Percentiles rank a stretch among this genome's conserved stretches.
These are phyloP conservation scores for Catostomus latipinnis DNA, from an alignment of 2,797 vertebrate species.

Conservation along the genomic window DNA sequence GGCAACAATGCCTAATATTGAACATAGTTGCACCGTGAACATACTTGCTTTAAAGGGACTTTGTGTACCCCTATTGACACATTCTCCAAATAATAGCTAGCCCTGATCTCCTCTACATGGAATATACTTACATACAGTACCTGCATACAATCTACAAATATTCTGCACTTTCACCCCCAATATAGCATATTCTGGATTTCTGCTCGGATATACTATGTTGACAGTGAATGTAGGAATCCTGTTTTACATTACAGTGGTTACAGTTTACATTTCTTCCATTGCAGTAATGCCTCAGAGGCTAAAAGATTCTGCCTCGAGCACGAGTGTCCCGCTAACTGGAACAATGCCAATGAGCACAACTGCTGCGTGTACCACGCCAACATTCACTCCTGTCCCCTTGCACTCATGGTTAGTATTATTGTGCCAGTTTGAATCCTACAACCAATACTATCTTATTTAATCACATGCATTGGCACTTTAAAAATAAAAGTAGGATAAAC, in stretches of 20 bases:
- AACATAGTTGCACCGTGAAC: too few species aligned
- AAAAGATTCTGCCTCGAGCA: constrained; percentile 76
- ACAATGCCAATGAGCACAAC: constrained; percentile 77
- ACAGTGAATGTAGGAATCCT: background rate
- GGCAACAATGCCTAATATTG: too few species aligned
- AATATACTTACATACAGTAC: too few species aligned
- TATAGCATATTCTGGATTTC: background rate
- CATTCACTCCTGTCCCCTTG: constrained; percentile 74
- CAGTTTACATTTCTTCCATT: background rate
- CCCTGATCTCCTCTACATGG: too few species aligned
- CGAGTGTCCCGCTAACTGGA: constrained; percentile 77
- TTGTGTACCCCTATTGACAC: too few species aligned
- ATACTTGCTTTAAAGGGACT: too few species aligned
- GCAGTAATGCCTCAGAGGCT: constrained; percentile 73
- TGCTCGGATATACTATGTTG: background rate
- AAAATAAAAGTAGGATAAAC: background rate
- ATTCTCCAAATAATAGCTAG: too few species aligned
- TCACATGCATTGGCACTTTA: background rate
- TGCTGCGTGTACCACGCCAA: constrained; percentile 76
- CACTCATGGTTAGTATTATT: constrained; percentile 62
- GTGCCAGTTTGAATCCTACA: constrained; percentile 38
- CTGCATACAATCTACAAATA: too few species aligned
- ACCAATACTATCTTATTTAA: background rate
- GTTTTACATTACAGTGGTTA: background rate
- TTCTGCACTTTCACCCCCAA: background rate